A percentile compares a stretch with the other conserved stretches of the same genome.
phyloP scores from a whole-genome alignment of 2,797 vertebrate species.

The Hozukius guyotensis region DNA sequence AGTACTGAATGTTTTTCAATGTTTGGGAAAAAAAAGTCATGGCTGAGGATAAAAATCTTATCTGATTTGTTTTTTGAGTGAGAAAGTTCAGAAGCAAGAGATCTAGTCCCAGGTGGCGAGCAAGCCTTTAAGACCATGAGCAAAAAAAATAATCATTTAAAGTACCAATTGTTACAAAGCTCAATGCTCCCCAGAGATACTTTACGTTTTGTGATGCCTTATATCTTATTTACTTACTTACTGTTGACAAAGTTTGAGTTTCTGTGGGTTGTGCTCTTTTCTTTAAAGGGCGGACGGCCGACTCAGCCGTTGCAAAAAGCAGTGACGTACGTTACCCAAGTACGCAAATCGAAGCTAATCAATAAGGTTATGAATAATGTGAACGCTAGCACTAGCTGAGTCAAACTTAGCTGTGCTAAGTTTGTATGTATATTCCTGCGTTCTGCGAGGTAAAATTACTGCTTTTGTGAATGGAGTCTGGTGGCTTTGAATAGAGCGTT shows the following conservation, averaged over 20 bases:
- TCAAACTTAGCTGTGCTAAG: too few species aligned
- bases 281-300: background rate
- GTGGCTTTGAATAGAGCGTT: too few species aligned
- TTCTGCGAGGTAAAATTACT: too few species aligned
- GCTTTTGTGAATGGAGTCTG: too few species aligned
- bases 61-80: background rate
- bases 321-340: too few species aligned
- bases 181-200: background rate
- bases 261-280: background rate
- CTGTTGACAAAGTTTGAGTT: background rate
- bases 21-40: background rate
- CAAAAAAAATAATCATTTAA: background rate
- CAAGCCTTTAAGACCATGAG: background rate
- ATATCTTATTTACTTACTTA: background rate
- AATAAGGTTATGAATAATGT: too few species aligned
- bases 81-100: background rate
- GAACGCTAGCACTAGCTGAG: too few species aligned
- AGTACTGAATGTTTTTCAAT: background rate
- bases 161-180: background rate
- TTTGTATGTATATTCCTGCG: too few species aligned
- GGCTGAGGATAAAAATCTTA: background rate
- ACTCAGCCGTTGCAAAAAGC: too few species aligned
- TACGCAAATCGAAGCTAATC: too few species aligned
- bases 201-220: background rate
- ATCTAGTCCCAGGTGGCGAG: background rate